Evolutionary conservation across 1,140 invertebrate species (phyloP), one percentile per base, ranked within the genome.

Genomic region (Semibalanus balanoides): DNA sequence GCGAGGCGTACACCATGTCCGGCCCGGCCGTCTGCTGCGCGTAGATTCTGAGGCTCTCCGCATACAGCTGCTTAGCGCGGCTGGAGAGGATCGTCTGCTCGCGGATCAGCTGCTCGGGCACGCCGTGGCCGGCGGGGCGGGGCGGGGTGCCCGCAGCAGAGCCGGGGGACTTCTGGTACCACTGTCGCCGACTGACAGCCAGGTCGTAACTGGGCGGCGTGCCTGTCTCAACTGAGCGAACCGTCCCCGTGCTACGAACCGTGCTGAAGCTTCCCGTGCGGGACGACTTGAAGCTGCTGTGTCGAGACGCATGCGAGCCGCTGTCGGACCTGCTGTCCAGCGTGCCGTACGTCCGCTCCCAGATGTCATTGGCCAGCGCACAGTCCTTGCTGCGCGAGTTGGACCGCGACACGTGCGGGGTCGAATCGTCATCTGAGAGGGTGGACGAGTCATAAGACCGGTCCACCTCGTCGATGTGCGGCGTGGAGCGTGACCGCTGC

Each of bases 371-470:
- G 28, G 70, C 70, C 28, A 72, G 70, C 28, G 70, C 70, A 70
- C 80, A 82, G 76, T 86, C 84, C 76, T 86, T 85, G 0, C 85
- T 85, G n/a, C 85, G 79, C 7, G 85, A 86, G 79, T 86, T 87
- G 31, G 85, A 86, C 28, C 86, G 79, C 17, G 85, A 86, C 0
- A 87, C 84, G 76, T 86, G 85, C 28, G 86, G 86, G 0, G 86
- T 87, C 71, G 85, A 86, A 79, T 86, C 85, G 76, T 86, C 85
- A 78, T 86, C 86, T 29, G 84, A 85, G 35, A 87, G 78, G 3
- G 86, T 87, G 74, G 85, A 86, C 3, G 85, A 86, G 78, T 86
- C 84, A 75, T 85, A 84, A 30, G 83, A 83, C 14, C 80, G 78
- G 74, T 83, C 83, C 25, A 81, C 81, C 74, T 83, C 82, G 69